Evolutionary conservation across 2,113 vertebrate species (phyloP).

Genomic region (Labrus mixtus): DNA sequence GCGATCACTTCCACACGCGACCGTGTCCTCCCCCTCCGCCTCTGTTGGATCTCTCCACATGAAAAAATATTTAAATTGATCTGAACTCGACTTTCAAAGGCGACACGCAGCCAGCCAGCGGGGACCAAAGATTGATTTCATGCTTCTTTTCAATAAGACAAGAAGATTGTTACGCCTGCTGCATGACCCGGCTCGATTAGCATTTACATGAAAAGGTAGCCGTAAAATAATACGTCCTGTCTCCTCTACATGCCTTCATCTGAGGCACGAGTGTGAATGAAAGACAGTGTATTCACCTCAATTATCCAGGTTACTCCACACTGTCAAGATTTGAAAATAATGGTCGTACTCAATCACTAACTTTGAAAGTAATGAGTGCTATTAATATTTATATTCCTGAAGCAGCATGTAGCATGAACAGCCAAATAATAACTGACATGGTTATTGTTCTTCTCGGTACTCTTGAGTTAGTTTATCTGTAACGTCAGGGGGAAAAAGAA

Average conservation of each 20-base stretch:
- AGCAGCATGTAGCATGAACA: constrained; percentile 1
- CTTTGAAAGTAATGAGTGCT: constrained; percentile 55
- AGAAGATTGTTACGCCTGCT: background rate
- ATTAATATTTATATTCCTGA: constrained; percentile 52
- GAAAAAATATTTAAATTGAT: constrained; percentile 27
- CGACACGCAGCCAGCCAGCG: background rate
- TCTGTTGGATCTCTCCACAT: constrained; percentile 12
- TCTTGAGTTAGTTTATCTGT: background rate
- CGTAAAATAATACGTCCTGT: constrained; percentile 15
- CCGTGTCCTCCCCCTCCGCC: background rate
- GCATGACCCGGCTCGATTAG: constrained; percentile 20
- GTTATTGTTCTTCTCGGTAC: background rate
- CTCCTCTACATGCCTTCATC: constrained; percentile 27
- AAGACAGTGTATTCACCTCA: constrained; percentile 14
- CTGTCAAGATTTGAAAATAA: constrained; percentile 50
- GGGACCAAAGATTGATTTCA: constrained; percentile 37
- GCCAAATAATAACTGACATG: background rate
- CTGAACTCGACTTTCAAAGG: constrained; percentile 29
- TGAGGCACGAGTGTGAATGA: background rate
- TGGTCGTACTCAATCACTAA: constrained; percentile 36
- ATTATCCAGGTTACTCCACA: constrained; percentile 13
- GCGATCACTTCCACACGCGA: constrained; percentile 34
- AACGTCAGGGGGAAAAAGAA: background rate
- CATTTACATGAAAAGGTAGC: constrained; percentile 35
- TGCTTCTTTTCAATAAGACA: constrained; percentile 26